Percentiles rank a stretch among this genome's conserved stretches.
Evolutionary conservation across 2,113 vertebrate species (phyloP).

Genomic region (Rallus limicola): DNA sequence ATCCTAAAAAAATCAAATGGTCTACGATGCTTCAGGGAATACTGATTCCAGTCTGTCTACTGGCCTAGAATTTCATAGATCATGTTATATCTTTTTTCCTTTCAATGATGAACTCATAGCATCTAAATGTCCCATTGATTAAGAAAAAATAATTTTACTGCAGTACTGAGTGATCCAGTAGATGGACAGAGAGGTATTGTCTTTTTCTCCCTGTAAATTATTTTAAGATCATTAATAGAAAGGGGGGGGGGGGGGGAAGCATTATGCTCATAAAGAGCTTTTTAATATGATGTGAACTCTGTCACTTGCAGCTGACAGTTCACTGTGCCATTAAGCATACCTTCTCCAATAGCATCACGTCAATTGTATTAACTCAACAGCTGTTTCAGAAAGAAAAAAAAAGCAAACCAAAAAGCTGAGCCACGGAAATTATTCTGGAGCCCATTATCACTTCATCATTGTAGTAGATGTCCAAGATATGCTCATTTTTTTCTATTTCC

Average conservation of each 20-base stretch:
- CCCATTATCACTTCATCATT: slow-evolving; percentile 50
- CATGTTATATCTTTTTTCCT: background rate
- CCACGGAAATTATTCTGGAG: slow-evolving; percentile 37
- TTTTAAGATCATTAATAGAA: background rate
- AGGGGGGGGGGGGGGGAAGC: rapidly evolving
- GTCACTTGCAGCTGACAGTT: background rate
- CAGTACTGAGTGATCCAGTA: background rate
- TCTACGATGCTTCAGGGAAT: background rate
- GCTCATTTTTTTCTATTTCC: slow-evolving; percentile 30
- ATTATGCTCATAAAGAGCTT: background rate
- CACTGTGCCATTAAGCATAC: background rate
- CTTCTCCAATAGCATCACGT: background rate
- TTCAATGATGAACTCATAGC: background rate
- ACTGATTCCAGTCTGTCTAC: background rate
- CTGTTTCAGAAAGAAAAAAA: background rate
- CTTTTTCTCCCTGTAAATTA: background rate
- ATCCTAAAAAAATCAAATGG: slow-evolving; percentile 19
- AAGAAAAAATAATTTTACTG: background rate
- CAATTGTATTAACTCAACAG: slow-evolving; percentile 18
- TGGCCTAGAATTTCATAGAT: background rate
- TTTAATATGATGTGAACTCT: background rate
- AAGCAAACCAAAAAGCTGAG: background rate
- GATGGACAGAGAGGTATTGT: background rate
- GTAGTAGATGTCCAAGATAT: slow-evolving; percentile 12
- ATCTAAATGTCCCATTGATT: background rate